Conservation (phyloP, 2,888 invertebrate genomes). For the Zygogramma bicolorata region DNA sequence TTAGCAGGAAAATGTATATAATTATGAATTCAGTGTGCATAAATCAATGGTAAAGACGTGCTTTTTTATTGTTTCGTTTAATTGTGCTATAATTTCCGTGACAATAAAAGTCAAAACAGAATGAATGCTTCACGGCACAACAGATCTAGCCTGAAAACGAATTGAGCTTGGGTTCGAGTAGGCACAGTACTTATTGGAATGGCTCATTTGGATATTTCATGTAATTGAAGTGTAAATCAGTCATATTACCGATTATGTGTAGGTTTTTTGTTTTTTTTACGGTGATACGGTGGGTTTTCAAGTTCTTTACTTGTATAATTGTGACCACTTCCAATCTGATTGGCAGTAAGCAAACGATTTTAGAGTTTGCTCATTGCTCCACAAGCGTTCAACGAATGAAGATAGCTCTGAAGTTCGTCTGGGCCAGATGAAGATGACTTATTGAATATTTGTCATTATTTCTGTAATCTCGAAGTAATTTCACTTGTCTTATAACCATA, state of each 20-base stretch:
- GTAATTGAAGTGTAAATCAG: background rate
- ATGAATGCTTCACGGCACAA: background rate
- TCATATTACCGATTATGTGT: background rate
- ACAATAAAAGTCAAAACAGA: slow-evolving; percentile 8
- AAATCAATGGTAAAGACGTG: slow-evolving; percentile 3
- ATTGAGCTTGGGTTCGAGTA: background rate
- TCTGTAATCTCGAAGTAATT: too few species aligned
- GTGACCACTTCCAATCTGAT: too few species aligned
- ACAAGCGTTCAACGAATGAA: too few species aligned
- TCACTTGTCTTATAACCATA: too few species aligned
- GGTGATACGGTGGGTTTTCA: background rate
- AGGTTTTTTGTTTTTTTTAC: background rate
- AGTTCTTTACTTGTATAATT: too few species aligned
- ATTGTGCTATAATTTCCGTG: slow-evolving; percentile 5
- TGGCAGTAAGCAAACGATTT: too few species aligned
- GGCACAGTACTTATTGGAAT: background rate
- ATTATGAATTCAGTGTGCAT: slow-evolving; percentile 6
- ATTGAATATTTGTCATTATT: too few species aligned
- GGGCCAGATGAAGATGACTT: too few species aligned
- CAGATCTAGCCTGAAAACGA: background rate
- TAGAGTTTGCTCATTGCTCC: too few species aligned
- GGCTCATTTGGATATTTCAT: background rate
- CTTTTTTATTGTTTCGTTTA: background rate
- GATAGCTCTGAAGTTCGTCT: too few species aligned
- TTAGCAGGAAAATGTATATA: slow-evolving; percentile 1